phyloP scores from a whole-genome alignment of 2,797 vertebrate species.

The Pachyuromys duprasi region DNA sequence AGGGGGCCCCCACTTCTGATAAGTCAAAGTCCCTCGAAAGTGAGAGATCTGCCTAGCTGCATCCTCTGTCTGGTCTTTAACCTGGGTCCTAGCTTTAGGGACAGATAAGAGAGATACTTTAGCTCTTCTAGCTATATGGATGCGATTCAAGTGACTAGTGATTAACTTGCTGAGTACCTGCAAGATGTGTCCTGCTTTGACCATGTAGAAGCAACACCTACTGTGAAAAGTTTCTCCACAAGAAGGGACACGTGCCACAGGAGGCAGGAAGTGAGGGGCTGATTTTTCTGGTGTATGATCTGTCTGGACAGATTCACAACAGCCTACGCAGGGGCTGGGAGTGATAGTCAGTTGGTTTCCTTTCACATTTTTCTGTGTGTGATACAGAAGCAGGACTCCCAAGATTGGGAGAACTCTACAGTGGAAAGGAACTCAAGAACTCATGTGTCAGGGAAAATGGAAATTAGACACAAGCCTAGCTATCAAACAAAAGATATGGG shows the following conservation, averaged over 20 bases:
- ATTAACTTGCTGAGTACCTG: background rate
- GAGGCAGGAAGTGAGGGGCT: background rate
- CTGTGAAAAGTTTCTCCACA: background rate
- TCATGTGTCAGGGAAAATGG: background rate
- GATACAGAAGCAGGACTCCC: background rate
- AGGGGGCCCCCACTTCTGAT: background rate
- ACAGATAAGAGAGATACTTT: background rate
- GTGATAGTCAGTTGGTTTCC: background rate
- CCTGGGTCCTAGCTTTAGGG: conserved; percentile 7
- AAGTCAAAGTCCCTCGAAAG: conserved; percentile 31
- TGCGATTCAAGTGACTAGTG: background rate
- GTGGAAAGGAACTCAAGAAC: background rate
- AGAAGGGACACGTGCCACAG: background rate
- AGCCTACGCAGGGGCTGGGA: background rate
- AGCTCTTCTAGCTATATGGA: background rate
- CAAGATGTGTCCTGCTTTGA: background rate
- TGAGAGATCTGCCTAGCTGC: background rate
- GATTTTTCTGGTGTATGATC: background rate
- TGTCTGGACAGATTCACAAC: background rate
- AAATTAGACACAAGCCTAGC: background rate
- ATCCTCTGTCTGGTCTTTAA: background rate
- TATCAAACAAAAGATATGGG: background rate
- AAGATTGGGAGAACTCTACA: background rate
- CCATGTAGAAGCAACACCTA: background rate
- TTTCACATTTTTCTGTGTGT: background rate